phyloP scores from a whole-genome alignment of 92 coral and sea anemone genomes.

The Bergia puertoricense region DNA sequence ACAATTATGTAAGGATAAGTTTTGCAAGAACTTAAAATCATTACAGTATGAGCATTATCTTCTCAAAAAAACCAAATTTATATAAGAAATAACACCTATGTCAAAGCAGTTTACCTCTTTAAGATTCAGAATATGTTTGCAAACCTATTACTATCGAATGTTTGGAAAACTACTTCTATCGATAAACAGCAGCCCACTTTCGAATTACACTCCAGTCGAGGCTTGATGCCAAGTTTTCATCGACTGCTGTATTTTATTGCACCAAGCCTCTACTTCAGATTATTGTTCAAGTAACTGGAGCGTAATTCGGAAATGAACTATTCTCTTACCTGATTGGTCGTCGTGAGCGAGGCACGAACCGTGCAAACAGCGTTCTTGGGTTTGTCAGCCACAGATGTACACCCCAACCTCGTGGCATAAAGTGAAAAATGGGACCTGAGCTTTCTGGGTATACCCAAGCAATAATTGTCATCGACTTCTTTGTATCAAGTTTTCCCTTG shows the following conservation, averaged over 20 bases:
- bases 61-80: no score
- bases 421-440: conserved; percentile 80
- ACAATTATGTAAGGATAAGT: not conserved
- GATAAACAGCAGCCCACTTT: no score
- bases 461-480: conserved; percentile 67
- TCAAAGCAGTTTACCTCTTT: no score
- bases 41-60: not conserved
- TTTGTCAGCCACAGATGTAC: conserved; percentile 71
- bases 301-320: not conserved
- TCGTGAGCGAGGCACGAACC: conserved; percentile 73
- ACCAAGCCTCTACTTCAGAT: no score
- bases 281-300: no score
- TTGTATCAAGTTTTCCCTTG: conserved; percentile 83
- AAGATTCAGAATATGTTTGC: no score
- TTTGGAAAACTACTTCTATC: no score
- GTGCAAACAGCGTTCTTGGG: conserved; percentile 59
- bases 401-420: conserved; percentile 64
- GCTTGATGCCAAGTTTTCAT: no score
- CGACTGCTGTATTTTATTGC: no score
- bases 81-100: no score
- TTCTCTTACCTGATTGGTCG: conserved; percentile 40
- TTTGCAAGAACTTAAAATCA: not conserved
- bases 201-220: no score
- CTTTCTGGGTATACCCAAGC: conserved; percentile 83
- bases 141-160: no score